Base-by-base conservation (phyloP, 1,140 invertebrate genomes). In the Rhagoletis zephyria region DNA sequence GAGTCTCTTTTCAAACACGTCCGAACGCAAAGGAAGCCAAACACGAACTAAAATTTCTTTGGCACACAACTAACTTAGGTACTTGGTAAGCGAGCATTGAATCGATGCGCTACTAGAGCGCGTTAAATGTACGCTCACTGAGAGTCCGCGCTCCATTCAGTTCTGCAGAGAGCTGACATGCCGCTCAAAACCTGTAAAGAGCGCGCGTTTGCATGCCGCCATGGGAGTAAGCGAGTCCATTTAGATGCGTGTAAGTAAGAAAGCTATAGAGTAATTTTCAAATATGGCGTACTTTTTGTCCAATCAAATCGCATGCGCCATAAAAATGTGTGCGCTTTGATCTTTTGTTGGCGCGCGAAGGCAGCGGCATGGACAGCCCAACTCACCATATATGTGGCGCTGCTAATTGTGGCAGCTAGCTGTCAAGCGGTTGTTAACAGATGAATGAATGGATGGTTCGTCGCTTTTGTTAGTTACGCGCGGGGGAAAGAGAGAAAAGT, bases 201-300 rank as follows among this genome's bases (percentile, higher is more conserved):
- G 74, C 48, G 51, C 16, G 5, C 48, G 3, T 0, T n/a, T 42
- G 6, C 14, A 56, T 12, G 12, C 0, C 4, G n/a, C 1, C 45
- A 19, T 56, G 16, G 6, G 45, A 10, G 74, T 56, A 48, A 85
- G 60, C 60, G 51, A 85, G 30, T 16, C 3, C 4, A 51, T 40
- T 30, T 2, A 10, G 2, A 2, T 40, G 59, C 9, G 85, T 63
- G 85, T 16, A 6, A 85, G 60, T 14, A 19, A 85, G 85, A 3
- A 9, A 14, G 63, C n/a, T 42, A 48, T 56, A 86, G 89, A 87
- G 88, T 89, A 90, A 92, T 91, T 92, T 92, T 92, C 90, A 92
- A 92, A 92, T 92, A 92, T 92, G 91, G 91, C 91, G 91, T 92
- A 92, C 89, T 91, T 92, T 91, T 90, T 89, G 90, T 81, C 91